Conservation (phyloP, 2,888 invertebrate genomes). For the Arenicola marina region DNA sequence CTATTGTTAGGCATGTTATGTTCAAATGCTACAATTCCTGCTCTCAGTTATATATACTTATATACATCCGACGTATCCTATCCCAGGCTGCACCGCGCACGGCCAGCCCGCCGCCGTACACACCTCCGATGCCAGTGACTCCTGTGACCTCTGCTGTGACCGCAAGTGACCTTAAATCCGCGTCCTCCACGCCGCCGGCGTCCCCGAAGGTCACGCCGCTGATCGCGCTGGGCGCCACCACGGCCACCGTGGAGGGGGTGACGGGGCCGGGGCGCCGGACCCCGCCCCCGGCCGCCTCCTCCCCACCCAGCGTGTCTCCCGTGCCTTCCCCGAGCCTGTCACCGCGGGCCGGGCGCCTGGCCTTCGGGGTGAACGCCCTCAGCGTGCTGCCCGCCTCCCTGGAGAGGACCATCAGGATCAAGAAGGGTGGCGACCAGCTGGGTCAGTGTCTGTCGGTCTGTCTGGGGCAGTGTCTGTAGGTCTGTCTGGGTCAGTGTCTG, state of each 20-base stretch:
- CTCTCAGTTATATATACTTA: too few species aligned
- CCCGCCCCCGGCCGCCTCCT: background rate
- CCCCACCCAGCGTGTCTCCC: slow-evolving; percentile 16
- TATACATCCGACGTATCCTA: too few species aligned
- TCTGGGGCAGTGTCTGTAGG: too few species aligned
- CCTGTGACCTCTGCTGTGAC: slow-evolving; percentile 5
- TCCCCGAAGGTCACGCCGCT: slow-evolving; percentile 15
- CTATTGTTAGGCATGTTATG: too few species aligned
- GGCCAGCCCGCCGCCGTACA: slow-evolving; percentile 3
- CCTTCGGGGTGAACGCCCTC: slow-evolving; percentile 28
- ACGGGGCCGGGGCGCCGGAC: too few species aligned
- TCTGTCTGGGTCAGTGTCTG: too few species aligned
- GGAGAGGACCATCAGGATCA: slow-evolving; percentile 66
- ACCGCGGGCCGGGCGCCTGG: slow-evolving; percentile 30
- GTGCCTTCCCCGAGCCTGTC: slow-evolving; percentile 30
- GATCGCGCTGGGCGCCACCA: too few species aligned
- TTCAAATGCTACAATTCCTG: too few species aligned
- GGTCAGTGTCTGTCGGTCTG: too few species aligned
- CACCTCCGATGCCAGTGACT: slow-evolving; percentile 6
- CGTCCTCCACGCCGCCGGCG: background rate
- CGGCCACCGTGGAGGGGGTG: too few species aligned
- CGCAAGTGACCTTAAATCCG: slow-evolving; percentile 29
- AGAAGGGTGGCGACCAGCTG: slow-evolving; percentile 66
- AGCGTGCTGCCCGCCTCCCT: slow-evolving; percentile 58
- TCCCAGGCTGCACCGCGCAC: background rate